These are phyloP conservation scores for Manis crassicaudata DNA, from an alignment of 2,797 vertebrate genomes.

Conservation along the genomic window DNA sequence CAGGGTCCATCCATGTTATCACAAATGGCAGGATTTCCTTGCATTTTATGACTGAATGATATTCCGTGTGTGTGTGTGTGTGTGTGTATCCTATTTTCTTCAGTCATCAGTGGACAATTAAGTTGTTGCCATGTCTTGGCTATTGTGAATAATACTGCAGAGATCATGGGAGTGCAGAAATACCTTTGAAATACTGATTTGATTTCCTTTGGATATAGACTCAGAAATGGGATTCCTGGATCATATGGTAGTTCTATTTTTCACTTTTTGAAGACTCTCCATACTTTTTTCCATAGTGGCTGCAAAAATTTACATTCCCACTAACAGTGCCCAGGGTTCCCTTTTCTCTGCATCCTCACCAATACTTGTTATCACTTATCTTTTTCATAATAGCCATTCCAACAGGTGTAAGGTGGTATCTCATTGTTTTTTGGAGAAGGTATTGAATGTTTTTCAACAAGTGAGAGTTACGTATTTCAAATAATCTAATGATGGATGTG, in stretches of 20 bases:
- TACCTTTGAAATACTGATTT: not conserved
- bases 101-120: not conserved
- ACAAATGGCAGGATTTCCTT: not conserved
- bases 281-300: not conserved
- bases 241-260: not conserved
- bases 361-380: not conserved
- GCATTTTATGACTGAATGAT: not conserved
- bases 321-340: not conserved
- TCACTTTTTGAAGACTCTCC: not conserved
- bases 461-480: not conserved
- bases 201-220: not conserved
- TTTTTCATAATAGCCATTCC: not conserved
- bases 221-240: not conserved
- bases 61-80: not conserved
- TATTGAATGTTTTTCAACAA: not conserved
- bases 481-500: not conserved
- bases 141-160: not conserved
- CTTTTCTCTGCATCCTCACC: not conserved
- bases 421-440: not conserved
- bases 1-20: not conserved
- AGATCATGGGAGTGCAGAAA: not conserved
- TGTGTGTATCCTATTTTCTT: not conserved
- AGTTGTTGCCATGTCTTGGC: not conserved
- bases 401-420: not conserved
- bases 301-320: not conserved